These are phyloP conservation scores for Neodiprion virginianus DNA, from an alignment of 1,140 invertebrate genomes.

Conservation along the genomic window DNA sequence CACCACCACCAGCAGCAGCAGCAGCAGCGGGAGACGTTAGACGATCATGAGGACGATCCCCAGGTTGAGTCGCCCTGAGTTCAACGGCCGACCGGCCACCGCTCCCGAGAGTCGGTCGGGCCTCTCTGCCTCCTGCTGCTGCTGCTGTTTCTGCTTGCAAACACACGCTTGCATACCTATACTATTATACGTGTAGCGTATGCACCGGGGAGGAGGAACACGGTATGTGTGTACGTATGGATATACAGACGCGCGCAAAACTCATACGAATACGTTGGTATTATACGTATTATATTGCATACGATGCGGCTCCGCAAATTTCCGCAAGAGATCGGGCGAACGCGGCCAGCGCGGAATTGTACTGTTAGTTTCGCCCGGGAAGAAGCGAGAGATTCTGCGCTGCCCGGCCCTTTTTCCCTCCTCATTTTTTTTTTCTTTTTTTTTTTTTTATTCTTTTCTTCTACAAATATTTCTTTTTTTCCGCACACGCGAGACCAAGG, in stretches of 20 bases:
- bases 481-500: too few relatives aligned
- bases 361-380: conserved; percentile 4
- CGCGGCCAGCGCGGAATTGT: conserved; percentile 21
- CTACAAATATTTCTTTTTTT: too few relatives aligned
- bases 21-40: too few relatives aligned
- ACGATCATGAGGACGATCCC: conserved; percentile 52
- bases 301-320: too few relatives aligned
- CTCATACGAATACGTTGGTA: background rate
- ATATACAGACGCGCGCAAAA: too few relatives aligned
- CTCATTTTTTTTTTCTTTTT: conserved; percentile 11
- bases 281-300: background rate
- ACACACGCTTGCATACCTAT: background rate
- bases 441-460: conserved; percentile 12
- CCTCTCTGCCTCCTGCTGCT: background rate
- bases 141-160: background rate
- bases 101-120: conserved; percentile 48
- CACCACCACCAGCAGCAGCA: too few relatives aligned
- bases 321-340: conserved; percentile 28
- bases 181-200: background rate
- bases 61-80: conserved; percentile 62
- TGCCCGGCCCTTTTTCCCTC: conserved; percentile 23
- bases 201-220: background rate
- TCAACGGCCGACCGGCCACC: conserved; percentile 61
- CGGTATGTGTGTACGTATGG: background rate
- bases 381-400: conserved; percentile 10